phyloP scores from a whole-genome alignment of 2,888 invertebrate species.

The Drosophila sordidapex region DNA sequence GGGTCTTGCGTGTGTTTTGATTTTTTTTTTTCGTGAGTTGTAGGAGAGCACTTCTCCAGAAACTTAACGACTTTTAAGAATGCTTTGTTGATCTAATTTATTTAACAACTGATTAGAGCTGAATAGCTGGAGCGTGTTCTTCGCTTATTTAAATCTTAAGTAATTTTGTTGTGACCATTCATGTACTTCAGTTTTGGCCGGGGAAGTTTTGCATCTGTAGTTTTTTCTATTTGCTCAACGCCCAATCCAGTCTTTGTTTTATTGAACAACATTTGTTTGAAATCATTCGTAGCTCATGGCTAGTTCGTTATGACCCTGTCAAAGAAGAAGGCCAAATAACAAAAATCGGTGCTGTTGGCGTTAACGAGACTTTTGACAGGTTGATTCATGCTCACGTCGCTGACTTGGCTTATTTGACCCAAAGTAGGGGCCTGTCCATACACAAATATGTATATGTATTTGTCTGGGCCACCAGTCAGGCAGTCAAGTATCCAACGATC shows the following conservation, averaged over 20 bases:
- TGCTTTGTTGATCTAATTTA: background rate
- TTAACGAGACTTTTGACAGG: constrained; percentile 84
- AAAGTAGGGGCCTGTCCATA: constrained; percentile 61
- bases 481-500: constrained; percentile 49
- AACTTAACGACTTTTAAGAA: background rate
- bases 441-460: constrained; percentile 6
- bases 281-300: constrained; percentile 51
- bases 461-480: constrained; percentile 57
- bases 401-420: constrained; percentile 78
- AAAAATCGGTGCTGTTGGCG: constrained; percentile 83
- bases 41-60: constrained; percentile 20
- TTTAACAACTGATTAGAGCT: background rate
- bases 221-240: background rate
- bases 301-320: constrained; percentile 74
- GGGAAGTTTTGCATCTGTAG: background rate
- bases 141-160: background rate
- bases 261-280: background rate
- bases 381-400: constrained; percentile 83
- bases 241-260: background rate
- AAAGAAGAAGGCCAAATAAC: constrained; percentile 46
- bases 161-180: background rate
- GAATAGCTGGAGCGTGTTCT: background rate
- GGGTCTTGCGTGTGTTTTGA: constrained; percentile 32
- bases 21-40: constrained; percentile 2
- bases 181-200: background rate